Evolutionary conservation across 2,888 invertebrate genomes (phyloP).

Genomic region (Cylloceria caligata): DNA sequence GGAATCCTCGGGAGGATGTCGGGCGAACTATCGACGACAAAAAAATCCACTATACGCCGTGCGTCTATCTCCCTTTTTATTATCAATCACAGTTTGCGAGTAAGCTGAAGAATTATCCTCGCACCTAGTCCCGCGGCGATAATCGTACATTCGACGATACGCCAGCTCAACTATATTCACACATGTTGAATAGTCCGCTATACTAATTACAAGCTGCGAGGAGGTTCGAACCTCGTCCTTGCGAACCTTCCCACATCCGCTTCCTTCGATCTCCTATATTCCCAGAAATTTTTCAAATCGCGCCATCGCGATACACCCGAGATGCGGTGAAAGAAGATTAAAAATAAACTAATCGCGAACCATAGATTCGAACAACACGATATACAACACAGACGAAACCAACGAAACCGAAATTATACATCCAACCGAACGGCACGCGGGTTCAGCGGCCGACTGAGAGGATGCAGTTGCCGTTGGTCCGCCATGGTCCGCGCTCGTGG

Average conservation of each 20-base stretch:
- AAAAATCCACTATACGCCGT: conserved; percentile 61
- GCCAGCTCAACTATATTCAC: background rate
- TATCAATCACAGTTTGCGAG: conserved; percentile 22
- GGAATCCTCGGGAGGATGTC: conserved; percentile 40
- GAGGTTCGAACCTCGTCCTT: conserved; percentile 54
- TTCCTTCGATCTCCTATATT: background rate
- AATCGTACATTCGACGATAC: conserved; percentile 14
- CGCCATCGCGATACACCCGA: background rate
- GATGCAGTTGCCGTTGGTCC: conserved; percentile 83
- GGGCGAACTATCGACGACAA: conserved; percentile 30
- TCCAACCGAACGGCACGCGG: conserved; percentile 80
- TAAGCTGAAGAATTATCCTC: background rate
- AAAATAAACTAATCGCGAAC: conserved; percentile 14
- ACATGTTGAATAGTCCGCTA: background rate
- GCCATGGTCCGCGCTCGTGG: conserved; percentile 79
- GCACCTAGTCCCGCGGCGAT: conserved; percentile 34
- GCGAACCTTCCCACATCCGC: conserved; percentile 16
- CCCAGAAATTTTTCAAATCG: background rate
- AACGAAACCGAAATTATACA: conserved; percentile 60
- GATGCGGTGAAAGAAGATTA: conserved; percentile 10
- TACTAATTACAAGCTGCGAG: conserved; percentile 31
- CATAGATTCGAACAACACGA: conserved; percentile 40
- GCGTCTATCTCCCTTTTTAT: conserved; percentile 18
- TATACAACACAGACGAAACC: conserved; percentile 45
- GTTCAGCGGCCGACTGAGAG: conserved; percentile 84